A percentile compares a stretch with the other conserved stretches of the same genome.
phyloP scores from a whole-genome alignment of 2,113 vertebrate genomes.

The Cynoglossus semilaevis region DNA sequence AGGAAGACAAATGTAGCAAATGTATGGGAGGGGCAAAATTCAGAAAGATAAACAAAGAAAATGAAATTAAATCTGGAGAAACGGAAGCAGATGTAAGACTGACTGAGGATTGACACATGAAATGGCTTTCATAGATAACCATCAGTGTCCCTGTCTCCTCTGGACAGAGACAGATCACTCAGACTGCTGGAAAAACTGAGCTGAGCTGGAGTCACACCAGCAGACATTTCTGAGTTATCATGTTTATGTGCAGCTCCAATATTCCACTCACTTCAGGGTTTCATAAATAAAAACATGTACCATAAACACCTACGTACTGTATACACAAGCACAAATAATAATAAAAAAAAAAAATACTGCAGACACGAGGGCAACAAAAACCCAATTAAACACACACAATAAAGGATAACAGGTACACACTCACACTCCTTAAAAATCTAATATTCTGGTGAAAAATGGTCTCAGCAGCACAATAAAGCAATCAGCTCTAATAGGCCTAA shows the following conservation, averaged over 20 bases:
- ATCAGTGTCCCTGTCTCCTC: constrained; percentile 31
- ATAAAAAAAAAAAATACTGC: not conserved
- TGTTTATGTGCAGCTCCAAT: constrained; percentile 47
- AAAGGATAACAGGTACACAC: constrained; percentile 5
- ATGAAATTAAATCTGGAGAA: constrained; percentile 22
- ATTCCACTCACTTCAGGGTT: constrained; percentile 44
- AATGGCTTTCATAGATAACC: constrained; percentile 32
- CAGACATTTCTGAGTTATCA: constrained; percentile 50
- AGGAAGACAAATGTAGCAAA: not conserved
- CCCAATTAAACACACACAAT: constrained; percentile 3
- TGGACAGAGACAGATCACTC: constrained; percentile 36
- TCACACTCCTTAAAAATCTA: constrained; percentile 51
- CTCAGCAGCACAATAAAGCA: constrained; percentile 46
- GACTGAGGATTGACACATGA: constrained; percentile 23
- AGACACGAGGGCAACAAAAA: not conserved
- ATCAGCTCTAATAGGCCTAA: constrained; percentile 44
- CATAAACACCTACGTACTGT: constrained; percentile 17
- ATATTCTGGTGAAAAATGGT: constrained; percentile 60
- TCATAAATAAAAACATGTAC: constrained; percentile 50
- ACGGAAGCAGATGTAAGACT: constrained; percentile 18
- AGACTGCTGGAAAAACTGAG: constrained; percentile 17
- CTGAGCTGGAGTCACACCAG: not conserved
- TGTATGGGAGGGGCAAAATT: not conserved
- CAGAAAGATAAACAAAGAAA: not conserved
- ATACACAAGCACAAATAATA: constrained; percentile 8